Conservation (phyloP, 2,113 vertebrate species). For the Trichechus manatus region DNA sequence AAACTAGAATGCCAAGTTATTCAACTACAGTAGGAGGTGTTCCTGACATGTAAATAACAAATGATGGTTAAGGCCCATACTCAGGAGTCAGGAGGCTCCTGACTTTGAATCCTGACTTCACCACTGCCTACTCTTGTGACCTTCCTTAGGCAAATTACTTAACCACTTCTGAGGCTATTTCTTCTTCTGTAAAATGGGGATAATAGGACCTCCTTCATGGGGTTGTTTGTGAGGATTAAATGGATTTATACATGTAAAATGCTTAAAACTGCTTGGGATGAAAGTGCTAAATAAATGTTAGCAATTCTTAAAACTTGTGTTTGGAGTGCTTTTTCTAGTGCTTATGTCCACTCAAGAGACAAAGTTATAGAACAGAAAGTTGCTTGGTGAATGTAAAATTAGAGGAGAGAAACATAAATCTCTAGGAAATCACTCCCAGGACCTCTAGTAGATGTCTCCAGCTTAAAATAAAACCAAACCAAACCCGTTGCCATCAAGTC, state of each 20-base stretch:
- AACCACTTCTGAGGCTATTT: neutral
- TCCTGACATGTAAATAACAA: neutral
- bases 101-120: neutral
- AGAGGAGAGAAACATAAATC: neutral
- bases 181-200: neutral
- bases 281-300: neutral
- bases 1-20: neutral
- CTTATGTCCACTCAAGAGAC: neutral
- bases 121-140: neutral
- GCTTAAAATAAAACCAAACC: too few species aligned
- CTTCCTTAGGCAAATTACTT: neutral
- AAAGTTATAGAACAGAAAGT: neutral
- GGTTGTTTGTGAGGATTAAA: neutral
- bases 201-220: neutral
- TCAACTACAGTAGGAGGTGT: neutral
- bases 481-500: too few species aligned
- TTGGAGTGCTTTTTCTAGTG: neutral
- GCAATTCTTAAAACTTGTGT: neutral
- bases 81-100: neutral
- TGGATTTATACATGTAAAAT: neutral
- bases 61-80: neutral
- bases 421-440: neutral
- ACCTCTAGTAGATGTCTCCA: neutral
- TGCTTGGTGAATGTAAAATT: neutral
- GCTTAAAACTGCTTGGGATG: neutral